Conservation (phyloP, 2,113 vertebrate species). For the Boulengeromyrus knoepffleri region DNA sequence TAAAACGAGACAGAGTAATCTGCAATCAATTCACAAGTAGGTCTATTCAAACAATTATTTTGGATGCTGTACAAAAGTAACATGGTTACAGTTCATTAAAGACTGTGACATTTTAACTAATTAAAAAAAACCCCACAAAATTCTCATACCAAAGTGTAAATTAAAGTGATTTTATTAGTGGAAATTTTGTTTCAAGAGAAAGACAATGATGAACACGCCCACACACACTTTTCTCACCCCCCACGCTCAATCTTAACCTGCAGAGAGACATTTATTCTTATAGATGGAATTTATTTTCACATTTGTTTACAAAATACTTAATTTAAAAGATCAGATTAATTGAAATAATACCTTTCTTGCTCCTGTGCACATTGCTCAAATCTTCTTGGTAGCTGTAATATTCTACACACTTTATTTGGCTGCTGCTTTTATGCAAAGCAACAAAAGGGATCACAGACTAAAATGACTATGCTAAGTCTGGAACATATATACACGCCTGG, state of each 20-base stretch:
- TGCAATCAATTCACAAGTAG: not conserved
- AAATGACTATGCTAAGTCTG: not conserved
- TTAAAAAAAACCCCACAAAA: not conserved
- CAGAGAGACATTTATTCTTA: constrained; percentile 21
- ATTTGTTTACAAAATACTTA: constrained; percentile 32
- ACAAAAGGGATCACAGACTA: not conserved
- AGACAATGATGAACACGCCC: constrained; percentile 30
- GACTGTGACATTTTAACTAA: not conserved
- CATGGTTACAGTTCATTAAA: not conserved
- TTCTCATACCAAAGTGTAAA: not conserved
- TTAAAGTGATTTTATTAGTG: constrained; percentile 14
- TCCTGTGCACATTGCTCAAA: not conserved
- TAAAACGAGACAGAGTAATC: not conserved
- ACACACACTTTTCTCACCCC: not conserved
- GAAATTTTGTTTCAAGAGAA: constrained; percentile 44
- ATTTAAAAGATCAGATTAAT: constrained; percentile 39
- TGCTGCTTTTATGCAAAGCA: constrained; percentile 17
- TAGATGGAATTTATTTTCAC: constrained; percentile 30
- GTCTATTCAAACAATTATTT: not conserved
- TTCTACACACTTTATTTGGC: constrained; percentile 15
- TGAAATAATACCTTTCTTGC: constrained; percentile 45
- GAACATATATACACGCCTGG: not conserved
- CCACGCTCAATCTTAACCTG: constrained; percentile 18
- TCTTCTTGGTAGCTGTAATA: not conserved
- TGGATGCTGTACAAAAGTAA: not conserved